Evolutionary conservation across 2,888 invertebrate species (phyloP), one percentile per base, ranked within the genome.

Genomic region (Antheraea yamamai): DNA sequence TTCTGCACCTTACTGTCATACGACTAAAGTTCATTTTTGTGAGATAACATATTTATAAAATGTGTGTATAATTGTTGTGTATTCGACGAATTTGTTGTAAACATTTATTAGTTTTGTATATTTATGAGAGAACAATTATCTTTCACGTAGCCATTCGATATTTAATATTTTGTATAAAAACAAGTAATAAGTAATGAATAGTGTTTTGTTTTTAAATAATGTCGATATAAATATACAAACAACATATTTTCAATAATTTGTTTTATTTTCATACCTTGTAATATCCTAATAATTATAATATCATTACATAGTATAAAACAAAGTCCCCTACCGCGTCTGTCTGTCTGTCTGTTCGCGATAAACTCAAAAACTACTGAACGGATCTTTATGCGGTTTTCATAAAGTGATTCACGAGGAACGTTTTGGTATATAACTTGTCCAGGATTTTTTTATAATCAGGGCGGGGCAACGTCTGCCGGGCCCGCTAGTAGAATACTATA

Each of bases 191-290:
- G 47, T 83, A 82, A 87, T 81, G 76, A 79, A 18, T 64, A 86
- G 81, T 84, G 81, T 81, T 87, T 86, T 85, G 85, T 87, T 89
- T 86, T 91, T 88, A 88, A 88, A 88, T 70, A 66, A 30, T 88
- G 91, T 88, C 89, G 87, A 89, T 90, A 91, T 86, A 87, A 92
- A 92, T 92, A 92, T 90, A 92, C 88, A 91, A 86, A 84, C 23
- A 89, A 83, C 92, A 92, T 92, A 92, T 93, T 93, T 92, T 88
- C 87, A 86, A 70, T 76, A 66, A 30, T 39, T 39, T 77, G 78
- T 78, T 89, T 88, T 89, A 82, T 85, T 88, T 39, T 52, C 0
- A 10, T 4, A 39, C 75, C 75, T 76, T 20, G 58, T 61, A 39
- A 7, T 39, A 39, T 39, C 35, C 4, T 35, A n/a, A n/a, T n/a